Base-by-base conservation (phyloP, 35 echinoderm and acorn worm species). In the Apostichopus californicus region DNA sequence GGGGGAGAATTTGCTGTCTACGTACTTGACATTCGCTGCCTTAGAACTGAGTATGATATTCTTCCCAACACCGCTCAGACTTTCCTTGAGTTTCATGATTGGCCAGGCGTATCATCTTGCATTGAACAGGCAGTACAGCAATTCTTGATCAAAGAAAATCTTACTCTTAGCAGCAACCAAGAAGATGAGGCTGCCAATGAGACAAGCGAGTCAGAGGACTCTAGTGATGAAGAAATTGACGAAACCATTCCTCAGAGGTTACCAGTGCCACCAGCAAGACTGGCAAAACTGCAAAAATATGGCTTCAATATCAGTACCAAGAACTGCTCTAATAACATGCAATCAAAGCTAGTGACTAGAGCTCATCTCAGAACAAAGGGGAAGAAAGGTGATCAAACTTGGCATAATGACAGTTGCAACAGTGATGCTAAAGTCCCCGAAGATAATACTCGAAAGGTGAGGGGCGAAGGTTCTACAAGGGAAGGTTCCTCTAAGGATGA, bases 51-150 rank as follows among this genome's bases (percentile, higher is more conserved):
- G 59, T 99, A 96, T 90, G 97, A 99, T 83, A 96, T 99, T 63
- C 92, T 86, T 11, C 82, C 94, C 11, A 95, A 99, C 56, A 94
- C 95, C 22, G 11, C 86, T 17, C 93, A 99, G 78, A 96, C 97
- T 34, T 78, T 96, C 23, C 91, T 99, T 54, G 97, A 99, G 79
- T 99, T 99, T 24, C 96, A 92, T 77, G 95, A 99, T 66, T 99
- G 97, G 97, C 68, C 86, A 21, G 80, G 81, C 54, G 70, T 93
- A 5, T 63, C 96, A 85, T 28, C 26, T 52, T 99, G 97, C 91
- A 68, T 96, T 25, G 79, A 96, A 68, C 64, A 95, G 26, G 65
- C 95, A 12, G 73, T 99, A 17, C 55, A 64, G 5, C 23, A 87
- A 11, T 99, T 99, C 73, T 90, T 99, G 34, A 58, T 70, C 2